A percentile compares a stretch with the other conserved stretches of the same genome.
Evolutionary conservation across 2,797 vertebrate genomes (phyloP).

Genomic region (Malurus splendens): DNA sequence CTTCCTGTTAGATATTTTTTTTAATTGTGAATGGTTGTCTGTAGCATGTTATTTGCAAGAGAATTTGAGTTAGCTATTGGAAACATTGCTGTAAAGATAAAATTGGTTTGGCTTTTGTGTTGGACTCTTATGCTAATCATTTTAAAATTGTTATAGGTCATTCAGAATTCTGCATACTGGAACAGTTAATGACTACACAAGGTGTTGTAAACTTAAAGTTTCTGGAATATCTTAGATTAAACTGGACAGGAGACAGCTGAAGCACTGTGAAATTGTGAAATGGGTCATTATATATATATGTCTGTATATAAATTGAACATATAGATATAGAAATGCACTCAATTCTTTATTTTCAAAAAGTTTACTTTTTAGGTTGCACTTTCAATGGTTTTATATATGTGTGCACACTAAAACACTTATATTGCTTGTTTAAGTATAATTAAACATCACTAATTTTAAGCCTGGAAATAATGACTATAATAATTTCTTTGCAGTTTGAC

Average conservation of each 20-base stretch:
- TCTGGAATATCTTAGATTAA: not conserved
- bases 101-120: not conserved
- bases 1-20: not conserved
- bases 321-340: not conserved
- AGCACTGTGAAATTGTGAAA: not conserved
- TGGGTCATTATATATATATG: not conserved
- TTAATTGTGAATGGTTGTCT: not conserved
- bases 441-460: not conserved
- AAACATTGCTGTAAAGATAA: not conserved
- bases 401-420: not conserved
- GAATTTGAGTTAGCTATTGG: not conserved
- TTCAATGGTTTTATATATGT: not conserved
- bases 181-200: not conserved
- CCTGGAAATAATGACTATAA: constrained; percentile 10
- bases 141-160: not conserved
- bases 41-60: not conserved
- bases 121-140: not conserved
- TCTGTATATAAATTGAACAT: not conserved
- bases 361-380: not conserved
- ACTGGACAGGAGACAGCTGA: not conserved
- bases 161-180: constrained; percentile 3
- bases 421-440: not conserved
- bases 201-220: not conserved
- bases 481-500: constrained; percentile 69
- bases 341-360: not conserved